Evolutionary conservation across 2,113 vertebrate genomes (phyloP), one percentile per base, ranked within the genome.

Genomic region (Osmerus mordax): DNA sequence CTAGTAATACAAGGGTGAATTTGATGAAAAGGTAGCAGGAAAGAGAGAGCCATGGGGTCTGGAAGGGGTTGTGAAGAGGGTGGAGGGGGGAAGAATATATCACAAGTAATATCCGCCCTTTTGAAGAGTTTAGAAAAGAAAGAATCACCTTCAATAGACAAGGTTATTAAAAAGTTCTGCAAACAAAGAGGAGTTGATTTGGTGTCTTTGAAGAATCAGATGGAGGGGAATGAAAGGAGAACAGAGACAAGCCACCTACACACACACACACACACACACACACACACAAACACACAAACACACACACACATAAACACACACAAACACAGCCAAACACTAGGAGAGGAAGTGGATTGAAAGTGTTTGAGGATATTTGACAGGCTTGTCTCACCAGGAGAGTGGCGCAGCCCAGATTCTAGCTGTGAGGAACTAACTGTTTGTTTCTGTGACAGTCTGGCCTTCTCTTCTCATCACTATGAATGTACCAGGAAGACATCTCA

Each of bases 161-260:
- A 47, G 68, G 25, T 73, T 73, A 79, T 65, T 53, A 73, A n/a
- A 72, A 36, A 36, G 18, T 62, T 75, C 58, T 62, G 19, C 64
- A 68, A 52, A 55, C 23, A 76, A 73, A 75, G 72, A 78, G 55
- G 47, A 32, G 9, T 68, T 67, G 51, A 65, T 66, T 53, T 59
- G 16, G 21, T 53, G 41, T 56, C 71, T 78, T 78, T 73, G 41
- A 61, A 72, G 61, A 62, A 53, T 59, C 32, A 63, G 67, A 69
- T 56, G 60, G 51, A 73, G 28, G 36, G n/a, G 25, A 70, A 61
- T 71, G 62, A 76, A 74, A 68, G 32, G 69, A 36, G 23, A 69
- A 71, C 19, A 67, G 56, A 60, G 18, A 29, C 25, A 65, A 56
- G 12, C 56, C 29, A 55, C 69, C 25, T 32, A 61, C 64, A 61